These are phyloP conservation scores for Callaeas wilsoni DNA, from an alignment of 2,113 vertebrate species.

Conservation along the genomic window DNA sequence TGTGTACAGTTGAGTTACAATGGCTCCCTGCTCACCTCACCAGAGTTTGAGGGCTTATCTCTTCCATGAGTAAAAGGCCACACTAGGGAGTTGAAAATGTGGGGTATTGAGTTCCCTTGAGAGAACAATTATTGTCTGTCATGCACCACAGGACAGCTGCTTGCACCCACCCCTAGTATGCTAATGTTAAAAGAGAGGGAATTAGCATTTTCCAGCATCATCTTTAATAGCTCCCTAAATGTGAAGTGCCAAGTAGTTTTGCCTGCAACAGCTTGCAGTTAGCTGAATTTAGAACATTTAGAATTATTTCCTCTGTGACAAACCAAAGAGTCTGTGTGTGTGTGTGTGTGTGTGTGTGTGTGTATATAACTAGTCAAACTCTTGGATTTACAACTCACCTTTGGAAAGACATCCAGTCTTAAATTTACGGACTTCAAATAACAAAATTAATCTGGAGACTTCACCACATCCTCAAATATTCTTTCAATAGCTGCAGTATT, in stretches of 20 bases:
- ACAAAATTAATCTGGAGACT: neutral
- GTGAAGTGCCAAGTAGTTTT: neutral
- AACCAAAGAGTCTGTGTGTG: neutral
- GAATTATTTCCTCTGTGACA: neutral
- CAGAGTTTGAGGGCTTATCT: neutral
- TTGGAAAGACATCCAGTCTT: neutral
- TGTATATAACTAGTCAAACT: neutral
- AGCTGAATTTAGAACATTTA: neutral
- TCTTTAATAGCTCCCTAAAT: neutral
- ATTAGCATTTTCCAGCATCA: neutral
- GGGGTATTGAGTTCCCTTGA: neutral
- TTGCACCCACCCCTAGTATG: neutral
- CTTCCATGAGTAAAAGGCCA: neutral
- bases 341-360: accelerated
- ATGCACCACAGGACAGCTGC: neutral
- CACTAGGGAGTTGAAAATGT: neutral
- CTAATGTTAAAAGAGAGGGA: neutral
- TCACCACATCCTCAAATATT: neutral
- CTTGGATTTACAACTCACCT: neutral
- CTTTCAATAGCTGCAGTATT: neutral
- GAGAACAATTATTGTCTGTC: neutral
- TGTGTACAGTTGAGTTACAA: neutral
- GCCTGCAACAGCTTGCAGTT: neutral
- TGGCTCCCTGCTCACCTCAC: neutral
- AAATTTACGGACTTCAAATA: neutral